phyloP scores from a whole-genome alignment of 2,113 vertebrate genomes.

The Trematocara nigrifrons region DNA sequence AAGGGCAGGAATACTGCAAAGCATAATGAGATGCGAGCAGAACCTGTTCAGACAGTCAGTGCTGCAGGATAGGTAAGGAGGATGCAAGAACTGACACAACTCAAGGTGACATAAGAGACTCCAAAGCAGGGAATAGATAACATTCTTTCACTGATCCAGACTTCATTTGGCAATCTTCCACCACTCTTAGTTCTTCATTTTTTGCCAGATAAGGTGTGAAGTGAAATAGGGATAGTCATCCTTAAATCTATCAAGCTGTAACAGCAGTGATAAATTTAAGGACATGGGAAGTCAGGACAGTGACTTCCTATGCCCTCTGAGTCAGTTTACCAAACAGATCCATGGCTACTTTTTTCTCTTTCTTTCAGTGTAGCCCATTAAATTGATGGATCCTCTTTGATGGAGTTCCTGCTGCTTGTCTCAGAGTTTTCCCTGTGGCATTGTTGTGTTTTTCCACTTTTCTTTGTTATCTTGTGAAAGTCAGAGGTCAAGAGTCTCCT shows the following conservation, averaged over 20 bases:
- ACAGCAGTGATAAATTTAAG: not conserved
- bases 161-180: conserved; percentile 27
- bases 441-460: not conserved
- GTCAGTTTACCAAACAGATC: not conserved
- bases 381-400: not conserved
- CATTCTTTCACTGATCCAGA: conserved; percentile 21
- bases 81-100: not conserved
- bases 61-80: conserved; percentile 29
- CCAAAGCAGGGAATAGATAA: conserved; percentile 17
- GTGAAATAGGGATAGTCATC: not conserved
- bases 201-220: not conserved
- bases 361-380: not conserved
- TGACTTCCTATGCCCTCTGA: not conserved
- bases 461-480: conserved; percentile 27
- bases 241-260: not conserved
- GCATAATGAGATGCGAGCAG: conserved; percentile 40
- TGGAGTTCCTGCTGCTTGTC: conserved; percentile 24
- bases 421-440: conserved; percentile 18
- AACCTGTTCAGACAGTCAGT: conserved; percentile 42
- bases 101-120: conserved; percentile 9
- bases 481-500: conserved; percentile 45
- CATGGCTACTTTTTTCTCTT: not conserved
- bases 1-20: not conserved
- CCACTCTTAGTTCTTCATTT: conserved; percentile 9
- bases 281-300: not conserved